phyloP scores from a whole-genome alignment of 2,797 vertebrate species.

The Meda fulgida region DNA sequence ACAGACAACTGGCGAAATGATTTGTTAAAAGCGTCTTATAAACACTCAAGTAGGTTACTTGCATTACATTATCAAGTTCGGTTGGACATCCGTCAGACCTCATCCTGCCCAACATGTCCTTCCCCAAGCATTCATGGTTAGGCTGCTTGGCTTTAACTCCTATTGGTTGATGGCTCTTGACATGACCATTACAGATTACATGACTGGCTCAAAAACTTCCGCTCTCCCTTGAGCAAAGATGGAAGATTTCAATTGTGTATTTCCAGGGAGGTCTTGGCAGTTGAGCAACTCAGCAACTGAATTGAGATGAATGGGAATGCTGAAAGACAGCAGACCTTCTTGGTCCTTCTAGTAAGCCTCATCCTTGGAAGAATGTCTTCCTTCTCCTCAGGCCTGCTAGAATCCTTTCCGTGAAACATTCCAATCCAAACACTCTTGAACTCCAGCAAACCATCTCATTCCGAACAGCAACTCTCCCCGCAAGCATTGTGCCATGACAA shows the following conservation, averaged over 20 bases:
- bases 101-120: background rate
- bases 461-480: slow-evolving; percentile 36
- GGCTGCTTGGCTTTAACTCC: background rate
- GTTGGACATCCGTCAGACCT: background rate
- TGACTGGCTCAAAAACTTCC: background rate
- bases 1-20: background rate
- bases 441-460: slow-evolving; percentile 41
- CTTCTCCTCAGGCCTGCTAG: slow-evolving; percentile 27
- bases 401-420: slow-evolving; percentile 46
- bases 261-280: slow-evolving; percentile 18
- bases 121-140: background rate
- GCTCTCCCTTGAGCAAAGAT: background rate
- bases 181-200: background rate
- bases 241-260: background rate
- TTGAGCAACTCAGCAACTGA: background rate
- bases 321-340: slow-evolving; percentile 16
- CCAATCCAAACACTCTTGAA: slow-evolving; percentile 48
- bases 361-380: slow-evolving; percentile 4
- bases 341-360: background rate
- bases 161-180: background rate
- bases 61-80: background rate
- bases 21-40: background rate
- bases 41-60: background rate
- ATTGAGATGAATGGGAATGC: slow-evolving; percentile 9
- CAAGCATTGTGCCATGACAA: slow-evolving; percentile 41